Percentiles rank a stretch among this genome's conserved stretches.
Conservation (phyloP, 2,888 invertebrate genomes). For the Leptura quadrifasciata region DNA sequence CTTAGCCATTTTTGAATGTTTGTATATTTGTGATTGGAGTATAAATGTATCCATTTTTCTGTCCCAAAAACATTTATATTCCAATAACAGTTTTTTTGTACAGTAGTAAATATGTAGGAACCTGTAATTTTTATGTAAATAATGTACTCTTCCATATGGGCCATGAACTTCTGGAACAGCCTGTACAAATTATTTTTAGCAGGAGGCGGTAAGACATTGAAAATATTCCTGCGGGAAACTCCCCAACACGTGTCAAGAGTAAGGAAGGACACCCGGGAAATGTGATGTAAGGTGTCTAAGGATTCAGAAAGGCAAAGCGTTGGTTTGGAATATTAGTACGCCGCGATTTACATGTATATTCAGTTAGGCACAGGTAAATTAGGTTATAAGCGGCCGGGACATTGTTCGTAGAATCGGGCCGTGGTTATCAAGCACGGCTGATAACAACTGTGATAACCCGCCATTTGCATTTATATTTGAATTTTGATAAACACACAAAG, state of each 20-base stretch:
- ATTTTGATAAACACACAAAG: slow-evolving; percentile 69
- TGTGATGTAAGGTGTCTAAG: slow-evolving; percentile 53
- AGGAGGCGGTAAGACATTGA: background rate
- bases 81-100: no score
- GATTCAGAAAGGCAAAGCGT: slow-evolving; percentile 46
- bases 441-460: slow-evolving; percentile 68
- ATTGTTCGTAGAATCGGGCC: slow-evolving; percentile 68
- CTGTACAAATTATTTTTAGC: background rate
- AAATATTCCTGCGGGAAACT: slow-evolving; percentile 51
- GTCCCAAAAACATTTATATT: no score
- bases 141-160: no score
- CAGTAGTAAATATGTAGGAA: no score
- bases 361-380: slow-evolving; percentile 72
- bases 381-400: slow-evolving; percentile 70
- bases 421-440: slow-evolving; percentile 66
- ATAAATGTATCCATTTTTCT: no score
- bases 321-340: slow-evolving; percentile 60
- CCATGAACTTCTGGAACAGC: background rate
- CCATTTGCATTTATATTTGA: slow-evolving; percentile 71
- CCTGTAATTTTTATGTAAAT: no score
- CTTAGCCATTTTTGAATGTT: no score
- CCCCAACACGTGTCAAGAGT: slow-evolving; percentile 56
- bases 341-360: slow-evolving; percentile 69
- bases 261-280: slow-evolving; percentile 50
- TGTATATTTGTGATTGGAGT: no score